Evolutionary conservation across 2,797 vertebrate genomes (phyloP).

Genomic region (Loriculus beryllinus): DNA sequence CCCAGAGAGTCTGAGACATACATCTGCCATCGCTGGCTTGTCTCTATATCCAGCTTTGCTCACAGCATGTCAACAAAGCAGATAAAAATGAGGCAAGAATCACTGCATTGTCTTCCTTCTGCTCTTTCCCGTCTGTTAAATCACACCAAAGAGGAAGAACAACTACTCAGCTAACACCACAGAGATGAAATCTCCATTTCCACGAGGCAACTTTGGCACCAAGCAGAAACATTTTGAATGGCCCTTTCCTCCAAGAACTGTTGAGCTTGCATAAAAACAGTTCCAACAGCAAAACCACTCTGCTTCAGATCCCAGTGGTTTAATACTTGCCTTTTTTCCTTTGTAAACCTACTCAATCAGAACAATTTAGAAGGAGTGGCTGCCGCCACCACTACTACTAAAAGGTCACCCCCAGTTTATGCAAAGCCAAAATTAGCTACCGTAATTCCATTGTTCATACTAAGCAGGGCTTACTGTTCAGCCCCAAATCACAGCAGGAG

Average conservation of each 20-base stretch:
- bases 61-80: background rate
- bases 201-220: background rate
- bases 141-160: background rate
- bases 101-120: background rate
- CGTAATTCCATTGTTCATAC: background rate
- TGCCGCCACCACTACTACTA: background rate
- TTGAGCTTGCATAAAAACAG: background rate
- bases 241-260: background rate
- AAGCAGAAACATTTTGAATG: background rate
- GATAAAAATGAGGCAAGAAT: background rate
- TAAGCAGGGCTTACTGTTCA: slow-evolving; percentile 26
- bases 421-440: slow-evolving; percentile 33
- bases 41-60: background rate
- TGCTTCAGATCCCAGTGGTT: background rate
- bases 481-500: slow-evolving; percentile 3
- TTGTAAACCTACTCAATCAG: background rate
- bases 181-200: background rate
- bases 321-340: background rate
- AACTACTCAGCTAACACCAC: background rate
- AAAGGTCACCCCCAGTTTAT: background rate
- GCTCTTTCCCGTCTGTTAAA: background rate
- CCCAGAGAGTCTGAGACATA: background rate
- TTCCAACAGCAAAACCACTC: background rate
- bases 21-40: background rate
- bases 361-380: slow-evolving; percentile 12